phyloP scores from a whole-genome alignment of 2,797 vertebrate genomes.

The Caiman crocodilus region DNA sequence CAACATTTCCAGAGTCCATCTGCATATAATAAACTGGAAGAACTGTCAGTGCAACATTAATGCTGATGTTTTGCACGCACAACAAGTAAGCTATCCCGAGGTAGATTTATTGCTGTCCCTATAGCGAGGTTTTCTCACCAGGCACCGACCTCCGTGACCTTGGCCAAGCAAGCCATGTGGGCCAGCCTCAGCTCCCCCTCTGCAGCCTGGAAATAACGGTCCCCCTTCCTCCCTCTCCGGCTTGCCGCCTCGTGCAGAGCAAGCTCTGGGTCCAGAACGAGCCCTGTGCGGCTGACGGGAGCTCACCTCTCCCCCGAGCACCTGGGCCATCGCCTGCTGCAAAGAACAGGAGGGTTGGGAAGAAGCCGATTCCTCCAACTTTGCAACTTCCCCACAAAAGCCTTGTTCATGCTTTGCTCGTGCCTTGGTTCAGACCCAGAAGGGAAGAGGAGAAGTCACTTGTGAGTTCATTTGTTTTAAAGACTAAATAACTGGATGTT shows the following conservation, averaged over 20 bases:
- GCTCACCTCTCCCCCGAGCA: background rate
- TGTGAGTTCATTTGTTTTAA: no score
- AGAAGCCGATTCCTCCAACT: background rate
- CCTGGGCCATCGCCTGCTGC: background rate
- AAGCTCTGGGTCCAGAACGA: background rate
- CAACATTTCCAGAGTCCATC: constrained; percentile 18
- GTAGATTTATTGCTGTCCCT: background rate
- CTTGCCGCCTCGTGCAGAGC: background rate
- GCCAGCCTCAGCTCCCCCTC: no score
- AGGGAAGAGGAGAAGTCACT: no score
- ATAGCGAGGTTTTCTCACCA: fast-evolving
- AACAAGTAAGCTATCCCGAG: fast-evolving
- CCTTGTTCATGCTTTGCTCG: background rate
- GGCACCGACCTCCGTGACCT: background rate
- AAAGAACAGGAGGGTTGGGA: background rate
- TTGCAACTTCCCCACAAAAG: fast-evolving
- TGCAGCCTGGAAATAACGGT: background rate
- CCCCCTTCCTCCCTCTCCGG: background rate
- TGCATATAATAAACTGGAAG: constrained; percentile 34
- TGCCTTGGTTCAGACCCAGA: no score
- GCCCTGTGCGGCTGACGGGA: background rate
- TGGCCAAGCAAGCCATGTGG: no score
- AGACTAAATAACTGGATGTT: no score
- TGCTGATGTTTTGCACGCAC: fast-evolving
- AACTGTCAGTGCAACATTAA: background rate